These are phyloP conservation scores for Candoia aspera DNA, from an alignment of 2,113 vertebrate species.

Conservation along the genomic window DNA sequence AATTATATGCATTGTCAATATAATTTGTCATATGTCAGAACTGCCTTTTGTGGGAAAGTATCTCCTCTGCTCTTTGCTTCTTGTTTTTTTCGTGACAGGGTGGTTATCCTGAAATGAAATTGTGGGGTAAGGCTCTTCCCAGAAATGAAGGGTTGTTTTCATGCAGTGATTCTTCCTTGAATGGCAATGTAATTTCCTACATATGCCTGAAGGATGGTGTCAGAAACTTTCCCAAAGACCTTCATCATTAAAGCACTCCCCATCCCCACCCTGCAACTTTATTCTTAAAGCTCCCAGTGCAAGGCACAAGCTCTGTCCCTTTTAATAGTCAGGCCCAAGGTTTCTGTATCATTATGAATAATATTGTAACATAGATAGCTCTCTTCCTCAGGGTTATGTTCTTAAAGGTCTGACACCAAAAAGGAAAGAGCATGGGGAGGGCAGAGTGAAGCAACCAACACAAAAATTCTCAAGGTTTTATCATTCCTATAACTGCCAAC, in stretches of 20 bases:
- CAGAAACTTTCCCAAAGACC: conserved; percentile 9
- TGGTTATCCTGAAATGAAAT: not conserved
- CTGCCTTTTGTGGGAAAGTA: not conserved
- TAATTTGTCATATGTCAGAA: not conserved
- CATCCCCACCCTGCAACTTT: not conserved
- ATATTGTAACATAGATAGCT: not conserved
- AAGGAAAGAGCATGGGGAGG: not conserved
- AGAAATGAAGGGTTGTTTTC: conserved; percentile 22
- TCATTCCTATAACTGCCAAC: not conserved
- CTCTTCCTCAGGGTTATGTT: not conserved
- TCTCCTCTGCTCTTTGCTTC: not conserved
- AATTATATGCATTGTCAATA: conserved; percentile 7
- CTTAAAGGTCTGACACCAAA: not conserved
- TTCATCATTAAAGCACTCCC: not conserved
- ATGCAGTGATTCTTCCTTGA: conserved; percentile 16
- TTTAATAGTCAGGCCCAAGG: not conserved
- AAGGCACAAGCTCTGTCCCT: not conserved
- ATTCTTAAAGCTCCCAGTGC: not conserved
- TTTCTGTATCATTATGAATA: not conserved
- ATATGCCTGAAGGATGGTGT: conserved; percentile 5
- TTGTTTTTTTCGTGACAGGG: not conserved
- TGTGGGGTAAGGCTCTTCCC: not conserved
- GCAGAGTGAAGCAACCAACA: not conserved
- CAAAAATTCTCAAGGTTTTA: not conserved
- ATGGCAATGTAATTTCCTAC: conserved; percentile 4